Percentiles rank a stretch among this genome's conserved stretches.
These are phyloP conservation scores for Euclidia mi DNA, from an alignment of 2,888 invertebrate species.

Conservation along the genomic window DNA sequence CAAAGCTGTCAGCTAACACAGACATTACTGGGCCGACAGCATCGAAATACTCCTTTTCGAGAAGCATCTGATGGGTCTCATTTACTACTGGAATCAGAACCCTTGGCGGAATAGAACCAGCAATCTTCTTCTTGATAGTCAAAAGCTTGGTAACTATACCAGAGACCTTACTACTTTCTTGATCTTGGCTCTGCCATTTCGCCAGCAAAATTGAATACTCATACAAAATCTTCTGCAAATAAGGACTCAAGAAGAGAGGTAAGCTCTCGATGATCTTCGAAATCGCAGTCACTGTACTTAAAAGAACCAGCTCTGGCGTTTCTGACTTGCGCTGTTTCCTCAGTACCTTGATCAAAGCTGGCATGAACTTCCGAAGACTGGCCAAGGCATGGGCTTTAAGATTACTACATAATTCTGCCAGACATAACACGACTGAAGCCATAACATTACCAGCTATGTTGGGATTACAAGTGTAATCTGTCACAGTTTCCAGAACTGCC, in stretches of 20 bases:
- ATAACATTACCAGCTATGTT: conserved; percentile 91
- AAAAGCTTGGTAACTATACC: conserved; percentile 90
- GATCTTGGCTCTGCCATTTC: conserved; percentile 85
- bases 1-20: conserved; percentile 93
- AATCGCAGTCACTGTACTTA: conserved; percentile 94
- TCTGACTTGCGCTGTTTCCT: conserved; percentile 90
- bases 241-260: conserved; percentile 96
- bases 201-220: conserved; percentile 91
- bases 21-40: conserved; percentile 93
- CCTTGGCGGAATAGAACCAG: conserved; percentile 92
- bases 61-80: conserved; percentile 91
- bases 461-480: conserved; percentile 89
- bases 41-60: conserved; percentile 90
- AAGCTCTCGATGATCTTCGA: conserved; percentile 95
- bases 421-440: conserved; percentile 93
- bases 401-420: conserved; percentile 94
- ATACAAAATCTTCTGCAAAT: conserved; percentile 93
- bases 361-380: conserved; percentile 94
- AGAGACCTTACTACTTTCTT: conserved; percentile 85
- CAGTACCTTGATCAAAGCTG: conserved; percentile 92
- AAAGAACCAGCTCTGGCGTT: conserved; percentile 90
- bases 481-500: conserved; percentile 92
- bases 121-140: conserved; percentile 92
- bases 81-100: conserved; percentile 94
- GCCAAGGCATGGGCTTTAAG: conserved; percentile 94